Base-by-base conservation (phyloP, 2,888 invertebrate genomes). In the Baronia brevicornis region DNA sequence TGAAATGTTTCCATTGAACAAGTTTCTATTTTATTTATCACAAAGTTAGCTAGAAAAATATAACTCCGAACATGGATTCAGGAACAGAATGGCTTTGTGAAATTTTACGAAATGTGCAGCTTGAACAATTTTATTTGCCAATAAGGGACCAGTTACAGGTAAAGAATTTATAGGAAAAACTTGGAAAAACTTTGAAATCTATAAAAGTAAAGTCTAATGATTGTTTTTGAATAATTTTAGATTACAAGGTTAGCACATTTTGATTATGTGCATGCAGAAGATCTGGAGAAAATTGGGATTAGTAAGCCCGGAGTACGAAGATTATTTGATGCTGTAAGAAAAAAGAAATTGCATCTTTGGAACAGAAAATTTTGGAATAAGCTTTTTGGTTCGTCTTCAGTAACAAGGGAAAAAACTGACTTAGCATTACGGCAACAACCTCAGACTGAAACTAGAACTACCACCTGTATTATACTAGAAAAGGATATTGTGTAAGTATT, bases 201-300 rank as follows among this genome's bases (percentile, higher is more conserved):
- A n/a, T n/a, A n/a, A n/a, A n/a, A n/a, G n/a, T n/a, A n/a, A n/a
- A n/a, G n/a, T n/a, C n/a, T n/a, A n/a, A n/a, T n/a, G n/a, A n/a
- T n/a, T n/a, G n/a, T n/a, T 36, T 33, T 5, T 12, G 8, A 3
- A 14, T 38, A 41, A 46, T 77, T 71, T 43, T 87, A 94, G 88
- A 90, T 97, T 36, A 96, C 98, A 17, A 87, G 96, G 39, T 74
- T 98, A 54, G 92, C 96, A 30, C 99, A 99, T 78, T 99, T 99
- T 69, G 97, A 98, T 56, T 96, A 94, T 87, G 98, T 98, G n/a
- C 94, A 94, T 57, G 85, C 93, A 0, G 96, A 97, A 49, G 98
- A 98, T 75, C 86, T 98, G 59, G 97, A 97, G 62, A 93, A 94
- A 60, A 93, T 97, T 60, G 98, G 98, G 1, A 88, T 98, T 61